Base-by-base conservation (phyloP, 2,113 vertebrate species). In the Oriolus oriolus region DNA sequence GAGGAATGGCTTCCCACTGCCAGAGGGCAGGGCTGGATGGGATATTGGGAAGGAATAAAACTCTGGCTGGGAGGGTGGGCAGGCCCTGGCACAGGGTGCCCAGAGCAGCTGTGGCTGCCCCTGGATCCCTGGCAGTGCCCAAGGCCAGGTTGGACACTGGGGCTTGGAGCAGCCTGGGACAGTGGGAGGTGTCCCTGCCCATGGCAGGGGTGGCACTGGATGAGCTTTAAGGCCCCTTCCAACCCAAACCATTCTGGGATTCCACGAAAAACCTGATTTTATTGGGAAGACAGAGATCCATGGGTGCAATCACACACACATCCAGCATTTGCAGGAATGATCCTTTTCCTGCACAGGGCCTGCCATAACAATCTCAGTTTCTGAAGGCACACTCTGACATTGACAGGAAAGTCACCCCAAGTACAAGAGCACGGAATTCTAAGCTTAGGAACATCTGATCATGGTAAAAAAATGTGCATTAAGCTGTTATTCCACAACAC, bases 191-290 rank as follows among this genome's bases (percentile, higher is more conserved):
- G 76, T 44, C 59, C 59, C 50, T 57, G 76, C 50, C 57, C 59
- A 50, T 5, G 22, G 42, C 57, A 22, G 41, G 24, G n/a, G 3
- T 30, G 47, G 24, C 0, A 14, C 3, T 16, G 35, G 35, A 1
- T 19, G 59, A 0, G 2, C 1, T 44, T 30, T 59, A 0, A 52
- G 12, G 33, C 0, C 33, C 19, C 3, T 39, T n/a, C 69, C 28
- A n/a, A 28, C 44, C 16, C 61, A 53, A 59, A 28, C 45, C 45
- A n/a, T 6, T 2, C 39, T 22, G 7, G 2, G 28, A 54, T 27
- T 53, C 24, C 21, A 16, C 6, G 41, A 61, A 31, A 78, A 68
- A 35, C 22, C 23, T 47, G 6, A 27, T 44, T 83, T 77, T 42
- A 23, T n/a, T 10, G 33, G 52, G 44, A 65, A 71, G 30, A 27